These are phyloP conservation scores for Scaptomyza parva DNA, from an alignment of 2,888 invertebrate species.

Conservation along the genomic window DNA sequence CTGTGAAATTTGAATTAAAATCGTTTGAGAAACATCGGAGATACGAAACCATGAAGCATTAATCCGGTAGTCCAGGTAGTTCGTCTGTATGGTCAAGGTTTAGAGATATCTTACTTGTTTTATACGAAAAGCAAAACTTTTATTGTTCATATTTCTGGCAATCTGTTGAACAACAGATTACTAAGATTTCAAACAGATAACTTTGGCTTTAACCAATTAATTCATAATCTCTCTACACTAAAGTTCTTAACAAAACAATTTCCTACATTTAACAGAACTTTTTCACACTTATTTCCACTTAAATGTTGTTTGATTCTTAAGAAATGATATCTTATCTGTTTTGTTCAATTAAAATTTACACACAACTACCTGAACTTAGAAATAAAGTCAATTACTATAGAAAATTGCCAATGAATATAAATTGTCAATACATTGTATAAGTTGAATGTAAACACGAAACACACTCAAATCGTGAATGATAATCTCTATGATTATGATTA, in stretches of 20 bases:
- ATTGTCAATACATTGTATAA: background rate
- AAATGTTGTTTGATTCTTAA: slow-evolving; percentile 13
- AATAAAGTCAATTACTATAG: slow-evolving; percentile 2
- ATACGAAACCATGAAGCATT: too few relatives aligned
- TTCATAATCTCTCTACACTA: background rate
- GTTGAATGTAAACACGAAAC: background rate
- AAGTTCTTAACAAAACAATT: background rate
- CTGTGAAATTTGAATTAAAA: too few relatives aligned
- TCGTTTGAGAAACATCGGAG: too few relatives aligned
- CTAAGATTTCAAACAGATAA: background rate
- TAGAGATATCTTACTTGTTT: too few relatives aligned
- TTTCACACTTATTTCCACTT: background rate
- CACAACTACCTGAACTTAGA: slow-evolving; percentile 4
- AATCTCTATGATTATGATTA: slow-evolving; percentile 1
- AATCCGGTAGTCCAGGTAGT: too few relatives aligned
- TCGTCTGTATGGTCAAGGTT: too few relatives aligned
- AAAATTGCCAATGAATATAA: slow-evolving; percentile 7
- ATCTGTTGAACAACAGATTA: background rate
- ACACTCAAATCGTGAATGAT: slow-evolving; percentile 4
- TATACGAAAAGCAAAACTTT: too few relatives aligned
- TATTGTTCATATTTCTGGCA: background rate
- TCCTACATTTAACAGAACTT: background rate
- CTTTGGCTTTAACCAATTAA: background rate
- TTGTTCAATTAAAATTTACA: slow-evolving; percentile 7
- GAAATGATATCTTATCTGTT: slow-evolving; percentile 30